Base-by-base conservation (phyloP, 1,140 invertebrate genomes). In the Cyphomyrmex costatus region DNA sequence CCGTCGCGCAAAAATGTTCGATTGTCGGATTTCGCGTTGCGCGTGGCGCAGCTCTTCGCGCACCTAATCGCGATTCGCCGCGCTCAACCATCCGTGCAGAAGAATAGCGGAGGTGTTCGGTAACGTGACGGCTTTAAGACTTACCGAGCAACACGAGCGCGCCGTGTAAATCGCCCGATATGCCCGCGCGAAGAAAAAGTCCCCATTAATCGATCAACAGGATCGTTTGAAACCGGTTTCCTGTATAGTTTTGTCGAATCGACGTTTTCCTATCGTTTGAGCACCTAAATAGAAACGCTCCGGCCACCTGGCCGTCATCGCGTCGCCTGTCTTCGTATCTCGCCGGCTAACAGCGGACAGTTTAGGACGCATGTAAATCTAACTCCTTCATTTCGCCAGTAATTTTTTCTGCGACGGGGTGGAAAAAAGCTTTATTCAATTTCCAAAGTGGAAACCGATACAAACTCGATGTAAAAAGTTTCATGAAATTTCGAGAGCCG, bases 161-260 rank as follows among this genome's bases (percentile, higher is more conserved):
- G 60, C 24, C 74, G 56, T 78, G 68, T 88, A 86, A 83, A 83
- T 86, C 77, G 70, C n/a, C 68, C 79, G 33, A 36, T n/a, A n/a
- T 70, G 46, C 36, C 56, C 53, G 51, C 78, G 36, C 10, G 71
- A 46, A 74, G 61, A 91, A 90, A 87, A 80, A 87, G 74, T 80
- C 76, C 49, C 53, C 80, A 89, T 89, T 90, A 87, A 91, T 91
- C 89, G 79, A 83, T 83, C 90, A 89, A 60, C 89, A 76, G 89
- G 90, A 89, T 91, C 89, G 89, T 80, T 91, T 87, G 76, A 90
- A 91, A 91, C 90, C 90, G 90, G 90, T 91, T 90, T 5, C 68
- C 82, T 60, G 73, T 90, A 16, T 51, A 88, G 83, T 90, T 90
- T 88, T 85, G 89, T 90, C 87, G 78, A 90, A 91, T 91, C 89